Percentiles rank a stretch among this genome's conserved stretches.
phyloP scores from a whole-genome alignment of 2,888 invertebrate species.

The Sthenelais limicola region DNA sequence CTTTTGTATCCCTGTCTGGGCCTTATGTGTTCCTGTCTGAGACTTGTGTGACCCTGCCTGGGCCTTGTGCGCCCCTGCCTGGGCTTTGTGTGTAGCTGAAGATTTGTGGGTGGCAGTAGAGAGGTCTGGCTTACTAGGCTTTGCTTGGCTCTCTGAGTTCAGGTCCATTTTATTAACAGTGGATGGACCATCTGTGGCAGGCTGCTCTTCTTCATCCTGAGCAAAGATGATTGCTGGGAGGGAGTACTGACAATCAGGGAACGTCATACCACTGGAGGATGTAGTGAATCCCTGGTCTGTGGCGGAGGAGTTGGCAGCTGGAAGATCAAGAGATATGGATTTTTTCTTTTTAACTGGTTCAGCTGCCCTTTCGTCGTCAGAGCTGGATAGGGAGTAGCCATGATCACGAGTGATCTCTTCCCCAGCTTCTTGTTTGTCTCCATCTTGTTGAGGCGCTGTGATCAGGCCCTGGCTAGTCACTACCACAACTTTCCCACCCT shows the following conservation, averaged over 20 bases:
- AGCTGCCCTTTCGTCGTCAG: too few species aligned
- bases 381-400: slow-evolving; percentile 12
- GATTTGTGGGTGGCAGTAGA: too few species aligned
- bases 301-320: not conserved
- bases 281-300: not conserved
- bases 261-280: slow-evolving; percentile 11
- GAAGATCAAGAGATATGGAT: slow-evolving; percentile 4
- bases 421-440: slow-evolving; percentile 4
- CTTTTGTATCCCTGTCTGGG: too few species aligned
- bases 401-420: slow-evolving; percentile 18
- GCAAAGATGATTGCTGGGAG: slow-evolving; percentile 21
- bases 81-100: too few species aligned
- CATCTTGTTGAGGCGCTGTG: not conserved
- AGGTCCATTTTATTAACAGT: not conserved
- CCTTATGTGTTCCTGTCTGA: too few species aligned
- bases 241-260: slow-evolving; percentile 21
- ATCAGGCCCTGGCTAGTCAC: not conserved
- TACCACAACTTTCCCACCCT: slow-evolving; percentile 17
- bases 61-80: too few species aligned
- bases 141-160: not conserved
- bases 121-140: not conserved
- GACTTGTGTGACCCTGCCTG: too few species aligned
- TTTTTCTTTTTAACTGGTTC: too few species aligned
- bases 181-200: not conserved
- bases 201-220: slow-evolving; percentile 27